These are phyloP conservation scores for Tamandua tetradactyla DNA, from an alignment of 2,797 vertebrate genomes.

Conservation along the genomic window DNA sequence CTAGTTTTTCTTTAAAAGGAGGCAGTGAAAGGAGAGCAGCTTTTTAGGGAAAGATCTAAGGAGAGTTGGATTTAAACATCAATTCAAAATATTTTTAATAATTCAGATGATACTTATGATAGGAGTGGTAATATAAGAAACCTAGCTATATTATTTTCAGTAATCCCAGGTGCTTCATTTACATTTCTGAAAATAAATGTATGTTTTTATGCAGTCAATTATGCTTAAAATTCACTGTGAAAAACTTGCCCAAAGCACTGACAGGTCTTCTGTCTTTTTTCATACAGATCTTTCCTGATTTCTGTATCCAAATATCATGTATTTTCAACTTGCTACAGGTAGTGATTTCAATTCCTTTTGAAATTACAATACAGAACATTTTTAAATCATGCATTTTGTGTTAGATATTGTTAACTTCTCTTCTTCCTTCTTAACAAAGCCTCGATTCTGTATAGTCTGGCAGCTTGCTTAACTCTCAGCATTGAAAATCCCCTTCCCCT, in stretches of 20 bases:
- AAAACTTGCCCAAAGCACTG: slow-evolving; percentile 52
- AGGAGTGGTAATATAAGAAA: slow-evolving; percentile 40
- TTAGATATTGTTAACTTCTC: neutral
- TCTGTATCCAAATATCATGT: slow-evolving; percentile 49
- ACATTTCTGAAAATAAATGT: slow-evolving; percentile 78
- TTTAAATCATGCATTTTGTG: neutral
- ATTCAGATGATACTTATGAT: slow-evolving; percentile 4
- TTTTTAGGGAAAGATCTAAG: neutral
- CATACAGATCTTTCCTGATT: neutral
- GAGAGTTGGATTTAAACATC: neutral
- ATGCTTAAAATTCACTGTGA: slow-evolving; percentile 69
- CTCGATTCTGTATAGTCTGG: neutral
- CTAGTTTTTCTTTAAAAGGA: neutral
- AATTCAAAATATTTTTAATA: slow-evolving; percentile 28
- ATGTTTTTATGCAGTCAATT: slow-evolving; percentile 62
- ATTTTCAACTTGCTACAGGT: slow-evolving; percentile 31
- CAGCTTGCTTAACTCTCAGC: neutral
- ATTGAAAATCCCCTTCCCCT: neutral
- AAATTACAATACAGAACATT: slow-evolving; percentile 12
- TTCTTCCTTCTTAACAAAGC: neutral
- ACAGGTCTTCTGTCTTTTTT: slow-evolving; percentile 46
- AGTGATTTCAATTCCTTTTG: neutral
- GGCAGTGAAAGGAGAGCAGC: neutral
- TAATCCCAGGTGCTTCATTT: slow-evolving; percentile 76
- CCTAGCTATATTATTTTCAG: slow-evolving; percentile 62